These are phyloP conservation scores for Drosophila navojoa DNA, from an alignment of 1,140 invertebrate species.

Conservation along the genomic window DNA sequence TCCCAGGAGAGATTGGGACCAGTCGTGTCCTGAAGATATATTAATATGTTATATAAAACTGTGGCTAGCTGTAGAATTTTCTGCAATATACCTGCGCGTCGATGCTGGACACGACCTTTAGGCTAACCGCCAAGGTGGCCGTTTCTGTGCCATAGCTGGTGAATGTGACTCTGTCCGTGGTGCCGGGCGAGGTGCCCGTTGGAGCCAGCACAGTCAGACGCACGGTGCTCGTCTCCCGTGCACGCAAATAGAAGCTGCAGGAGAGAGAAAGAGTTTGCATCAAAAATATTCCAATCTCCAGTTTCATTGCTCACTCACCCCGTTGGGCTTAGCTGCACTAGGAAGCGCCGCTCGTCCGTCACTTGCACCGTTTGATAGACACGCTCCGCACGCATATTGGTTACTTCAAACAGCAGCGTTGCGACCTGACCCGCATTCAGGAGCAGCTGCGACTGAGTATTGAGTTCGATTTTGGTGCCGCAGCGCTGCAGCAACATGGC, in stretches of 20 bases:
- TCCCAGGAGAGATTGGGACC: conserved; percentile 83
- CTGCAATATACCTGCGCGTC: conserved; percentile 56
- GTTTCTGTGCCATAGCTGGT: conserved; percentile 83
- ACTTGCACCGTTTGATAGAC: conserved; percentile 85
- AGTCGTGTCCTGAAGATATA: conserved; percentile 70
- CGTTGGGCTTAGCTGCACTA: conserved; percentile 84
- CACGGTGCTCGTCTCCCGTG: conserved; percentile 85
- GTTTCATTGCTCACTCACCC: conserved; percentile 43
- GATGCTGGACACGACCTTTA: conserved; percentile 71
- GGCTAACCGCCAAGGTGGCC: conserved; percentile 58
- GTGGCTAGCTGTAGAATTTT: background rate
- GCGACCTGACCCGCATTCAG: conserved; percentile 66
- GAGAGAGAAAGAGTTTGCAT: background rate
- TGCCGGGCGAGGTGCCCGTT: conserved; percentile 82
- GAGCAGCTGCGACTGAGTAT: conserved; percentile 72
- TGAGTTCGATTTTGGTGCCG: conserved; percentile 79
- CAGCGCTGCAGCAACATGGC: conserved; percentile 67
- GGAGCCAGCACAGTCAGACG: conserved; percentile 85
- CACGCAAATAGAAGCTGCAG: conserved; percentile 81
- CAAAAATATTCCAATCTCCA: background rate
- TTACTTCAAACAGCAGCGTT: conserved; percentile 85
- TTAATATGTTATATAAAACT: conserved; percentile 26
- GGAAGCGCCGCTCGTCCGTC: conserved; percentile 85
- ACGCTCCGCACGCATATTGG: conserved; percentile 85
- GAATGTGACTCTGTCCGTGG: conserved; percentile 86